phyloP scores from a whole-genome alignment of 2,797 vertebrate genomes.

The Cyclopterus lumpus region DNA sequence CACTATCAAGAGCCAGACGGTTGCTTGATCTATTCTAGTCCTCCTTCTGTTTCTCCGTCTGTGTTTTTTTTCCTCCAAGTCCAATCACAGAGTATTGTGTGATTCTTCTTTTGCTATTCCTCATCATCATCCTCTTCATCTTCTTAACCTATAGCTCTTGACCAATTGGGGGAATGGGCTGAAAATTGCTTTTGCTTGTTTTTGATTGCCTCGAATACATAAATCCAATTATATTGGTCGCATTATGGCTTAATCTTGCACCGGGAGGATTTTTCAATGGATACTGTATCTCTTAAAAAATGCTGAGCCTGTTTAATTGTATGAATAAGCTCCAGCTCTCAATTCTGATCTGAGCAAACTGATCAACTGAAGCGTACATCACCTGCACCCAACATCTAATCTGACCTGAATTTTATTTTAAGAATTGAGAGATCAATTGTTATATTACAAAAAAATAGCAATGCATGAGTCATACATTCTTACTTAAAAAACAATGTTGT shows the following conservation, averaged over 20 bases:
- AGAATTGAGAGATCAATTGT: background rate
- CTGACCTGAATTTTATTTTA: background rate
- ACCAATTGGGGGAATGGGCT: background rate
- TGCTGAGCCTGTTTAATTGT: background rate
- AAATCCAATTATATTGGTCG: background rate
- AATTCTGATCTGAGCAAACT: background rate
- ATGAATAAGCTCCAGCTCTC: background rate
- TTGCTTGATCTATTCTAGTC: conserved; percentile 64
- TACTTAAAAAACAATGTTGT: background rate
- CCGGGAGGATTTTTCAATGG: background rate
- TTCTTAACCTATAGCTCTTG: conserved; percentile 23
- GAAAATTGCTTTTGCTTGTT: background rate
- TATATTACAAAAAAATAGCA: background rate
- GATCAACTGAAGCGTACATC: conserved; percentile 1
- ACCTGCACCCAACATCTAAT: background rate
- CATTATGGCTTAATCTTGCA: background rate
- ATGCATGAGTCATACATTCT: background rate
- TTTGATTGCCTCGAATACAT: conserved; percentile 17
- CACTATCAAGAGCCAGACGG: conserved; percentile 63
- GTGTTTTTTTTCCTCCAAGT: conserved; percentile 38
- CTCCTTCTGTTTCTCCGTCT: conserved; percentile 72
- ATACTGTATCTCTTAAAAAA: background rate
- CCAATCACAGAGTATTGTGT: conserved; percentile 29
- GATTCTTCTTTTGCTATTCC: conserved; percentile 12
- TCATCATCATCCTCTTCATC: conserved; percentile 18